These are phyloP conservation scores for Diadegma fenestrale DNA, from an alignment of 2,888 invertebrate genomes.

Conservation along the genomic window DNA sequence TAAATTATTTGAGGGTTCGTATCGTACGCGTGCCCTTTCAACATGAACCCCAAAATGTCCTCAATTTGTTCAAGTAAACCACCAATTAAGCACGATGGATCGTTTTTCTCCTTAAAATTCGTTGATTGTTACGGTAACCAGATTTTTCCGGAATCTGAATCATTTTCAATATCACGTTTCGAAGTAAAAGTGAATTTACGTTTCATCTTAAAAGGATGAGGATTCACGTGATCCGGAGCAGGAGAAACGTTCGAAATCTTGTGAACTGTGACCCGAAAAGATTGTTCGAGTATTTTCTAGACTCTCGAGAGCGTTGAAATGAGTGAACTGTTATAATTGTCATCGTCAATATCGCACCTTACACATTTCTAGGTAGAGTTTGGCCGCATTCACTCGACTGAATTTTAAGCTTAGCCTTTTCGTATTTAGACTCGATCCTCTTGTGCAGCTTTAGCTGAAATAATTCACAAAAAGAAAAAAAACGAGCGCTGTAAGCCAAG, in stretches of 20 bases:
- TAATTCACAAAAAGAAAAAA: conserved; percentile 52
- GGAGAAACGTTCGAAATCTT: neutral
- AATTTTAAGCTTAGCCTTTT: conserved; percentile 56
- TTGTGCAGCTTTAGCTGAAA: conserved; percentile 41
- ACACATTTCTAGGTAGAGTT: conserved; percentile 54
- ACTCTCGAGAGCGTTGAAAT: neutral
- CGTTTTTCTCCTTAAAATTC: neutral
- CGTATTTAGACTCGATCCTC: conserved; percentile 43
- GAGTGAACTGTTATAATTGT: conserved; percentile 34
- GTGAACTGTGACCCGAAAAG: neutral
- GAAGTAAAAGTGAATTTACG: neutral
- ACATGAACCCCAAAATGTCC: conserved; percentile 26
- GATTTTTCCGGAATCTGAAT: neutral
- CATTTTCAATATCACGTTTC: neutral
- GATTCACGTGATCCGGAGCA: neutral
- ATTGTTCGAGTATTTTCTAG: neutral
- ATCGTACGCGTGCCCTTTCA: conserved; percentile 63
- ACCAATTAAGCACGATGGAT: conserved; percentile 41
- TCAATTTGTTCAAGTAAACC: conserved; percentile 40
- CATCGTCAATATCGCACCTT: conserved; percentile 49
- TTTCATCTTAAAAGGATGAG: neutral
- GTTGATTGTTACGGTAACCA: neutral
- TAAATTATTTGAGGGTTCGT: conserved; percentile 75
- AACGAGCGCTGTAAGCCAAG: conserved; percentile 41
- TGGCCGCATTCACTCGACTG: neutral